Evolutionary conservation across 2,113 vertebrate genomes (phyloP), one percentile per base, ranked within the genome.

Genomic region (Romanogobio albipinnatus): DNA sequence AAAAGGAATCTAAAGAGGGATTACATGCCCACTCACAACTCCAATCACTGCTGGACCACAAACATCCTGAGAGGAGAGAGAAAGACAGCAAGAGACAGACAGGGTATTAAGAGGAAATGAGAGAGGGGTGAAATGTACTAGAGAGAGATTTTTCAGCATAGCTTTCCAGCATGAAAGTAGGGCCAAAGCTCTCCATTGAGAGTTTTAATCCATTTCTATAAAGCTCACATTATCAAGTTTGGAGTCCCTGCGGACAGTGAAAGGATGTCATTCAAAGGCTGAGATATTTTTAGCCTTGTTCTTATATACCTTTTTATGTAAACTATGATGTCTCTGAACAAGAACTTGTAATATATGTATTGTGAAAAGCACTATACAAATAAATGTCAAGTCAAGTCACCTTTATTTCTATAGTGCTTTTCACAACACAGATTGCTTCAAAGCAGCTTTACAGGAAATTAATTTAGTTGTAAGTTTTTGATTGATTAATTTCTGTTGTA

Each of bases 31-130:
- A 49, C 53, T 73, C 58, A 51, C 49, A 53, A 33, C 53, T 51
- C 59, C 83, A 84, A 85, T 86, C 83, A 68, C 62, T 74, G 74
- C 56, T 43, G 77, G 66, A 82, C 82, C 78, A 81, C 87, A 88
- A 64, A 58, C 61, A 82, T 79, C 74, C 61, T 11, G 43, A 53
- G 53, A 33, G 7, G 10, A 76, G 45, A 85, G 9, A 43, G 66
- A 47, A 15, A 29, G 19, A 29, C 33, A 49, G 47, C 45, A 29
- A 29, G 26, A 29, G 74, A 53, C 74, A 33, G 49, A 53, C 26
- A 6, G 74, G 74, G 36, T n/a, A 36, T 62, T 66, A 75, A 85
- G 61, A 79, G 73, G 64, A 81, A 68, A 70, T 76, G 59, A 79
- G 56, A 56, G 10, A 26, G 51, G n/a, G 8, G 74, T 29, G 45